Percentiles rank a stretch among this genome's conserved stretches.
Conservation (phyloP, 2,888 invertebrate species). For the Ophion slaviceki region DNA sequence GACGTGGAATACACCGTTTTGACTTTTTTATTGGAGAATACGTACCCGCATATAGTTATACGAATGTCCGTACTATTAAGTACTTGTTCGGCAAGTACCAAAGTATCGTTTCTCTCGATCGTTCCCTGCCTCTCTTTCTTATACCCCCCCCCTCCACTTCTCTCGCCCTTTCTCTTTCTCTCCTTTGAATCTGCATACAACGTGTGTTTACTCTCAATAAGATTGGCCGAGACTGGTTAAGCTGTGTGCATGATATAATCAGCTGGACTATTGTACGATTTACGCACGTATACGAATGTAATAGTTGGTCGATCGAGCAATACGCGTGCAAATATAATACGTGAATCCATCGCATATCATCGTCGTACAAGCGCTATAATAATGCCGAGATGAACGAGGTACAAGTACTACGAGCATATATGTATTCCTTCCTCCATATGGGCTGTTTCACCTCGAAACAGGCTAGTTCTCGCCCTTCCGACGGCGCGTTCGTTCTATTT, state of each 20-base stretch:
- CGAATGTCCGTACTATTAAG: slow-evolving; percentile 25
- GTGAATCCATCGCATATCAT: slow-evolving; percentile 43
- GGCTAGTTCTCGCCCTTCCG: background rate
- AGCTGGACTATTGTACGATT: slow-evolving; percentile 50
- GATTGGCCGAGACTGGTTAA: slow-evolving; percentile 12
- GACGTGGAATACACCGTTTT: slow-evolving; percentile 11
- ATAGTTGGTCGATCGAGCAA: slow-evolving; percentile 27
- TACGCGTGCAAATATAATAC: slow-evolving; percentile 7
- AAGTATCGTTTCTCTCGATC: slow-evolving; percentile 51
- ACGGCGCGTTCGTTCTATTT: background rate
- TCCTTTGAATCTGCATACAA: slow-evolving; percentile 16
- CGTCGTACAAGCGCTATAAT: slow-evolving; percentile 47
- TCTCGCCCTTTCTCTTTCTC: slow-evolving; percentile 11
- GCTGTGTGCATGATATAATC: slow-evolving; percentile 39
- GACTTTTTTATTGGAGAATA: slow-evolving; percentile 57
- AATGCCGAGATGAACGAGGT: slow-evolving; percentile 55
- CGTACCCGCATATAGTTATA: slow-evolving; percentile 11
- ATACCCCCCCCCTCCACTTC: slow-evolving; percentile 7
- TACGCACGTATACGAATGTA: slow-evolving; percentile 33
- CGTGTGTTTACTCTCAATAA: slow-evolving; percentile 24
- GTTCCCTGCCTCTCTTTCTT: background rate
- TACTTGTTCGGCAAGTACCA: slow-evolving; percentile 51
- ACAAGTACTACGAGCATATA: slow-evolving; percentile 38
- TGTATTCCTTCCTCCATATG: slow-evolving; percentile 12
- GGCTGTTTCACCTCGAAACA: background rate